Evolutionary conservation across 2,888 invertebrate genomes (phyloP).

Genomic region (Auanema sp.): DNA sequence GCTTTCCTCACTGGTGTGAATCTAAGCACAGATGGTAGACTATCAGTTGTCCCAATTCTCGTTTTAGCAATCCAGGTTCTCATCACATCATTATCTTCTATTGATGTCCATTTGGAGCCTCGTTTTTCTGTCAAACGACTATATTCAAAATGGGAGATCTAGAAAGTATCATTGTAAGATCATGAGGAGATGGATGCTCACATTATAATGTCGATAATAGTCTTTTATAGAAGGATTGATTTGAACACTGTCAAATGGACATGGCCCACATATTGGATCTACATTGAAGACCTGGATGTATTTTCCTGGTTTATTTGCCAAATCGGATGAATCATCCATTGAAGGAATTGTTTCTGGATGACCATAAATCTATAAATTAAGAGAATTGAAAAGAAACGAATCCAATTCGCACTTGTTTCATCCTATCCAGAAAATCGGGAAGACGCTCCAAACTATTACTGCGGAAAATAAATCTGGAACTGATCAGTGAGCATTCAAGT

Average conservation of each 20-base stretch:
- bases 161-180: background rate
- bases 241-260: conserved; percentile 26
- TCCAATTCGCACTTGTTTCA: conserved; percentile 26
- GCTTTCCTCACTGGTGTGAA: conserved; percentile 15
- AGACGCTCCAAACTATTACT: conserved; percentile 52
- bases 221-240: conserved; percentile 50
- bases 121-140: conserved; percentile 38
- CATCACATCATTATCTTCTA: conserved; percentile 48
- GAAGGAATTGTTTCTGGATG: conserved; percentile 35
- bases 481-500: background rate
- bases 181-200: conserved; percentile 16
- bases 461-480: conserved; percentile 49
- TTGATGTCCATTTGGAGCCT: conserved; percentile 53
- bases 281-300: conserved; percentile 42
- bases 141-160: conserved; percentile 52
- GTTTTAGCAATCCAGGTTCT: conserved; percentile 46
- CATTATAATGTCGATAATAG: conserved; percentile 57
- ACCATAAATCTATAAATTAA: conserved; percentile 30
- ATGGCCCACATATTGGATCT: conserved; percentile 28
- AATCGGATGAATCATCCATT: conserved; percentile 36
- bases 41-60: conserved; percentile 18
- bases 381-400: background rate
- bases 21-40: conserved; percentile 33
- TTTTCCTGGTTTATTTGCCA: conserved; percentile 26
- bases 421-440: conserved; percentile 47